Evolutionary conservation across 1,140 invertebrate species (phyloP).

Genomic region (Muscidifurax raptorellus): DNA sequence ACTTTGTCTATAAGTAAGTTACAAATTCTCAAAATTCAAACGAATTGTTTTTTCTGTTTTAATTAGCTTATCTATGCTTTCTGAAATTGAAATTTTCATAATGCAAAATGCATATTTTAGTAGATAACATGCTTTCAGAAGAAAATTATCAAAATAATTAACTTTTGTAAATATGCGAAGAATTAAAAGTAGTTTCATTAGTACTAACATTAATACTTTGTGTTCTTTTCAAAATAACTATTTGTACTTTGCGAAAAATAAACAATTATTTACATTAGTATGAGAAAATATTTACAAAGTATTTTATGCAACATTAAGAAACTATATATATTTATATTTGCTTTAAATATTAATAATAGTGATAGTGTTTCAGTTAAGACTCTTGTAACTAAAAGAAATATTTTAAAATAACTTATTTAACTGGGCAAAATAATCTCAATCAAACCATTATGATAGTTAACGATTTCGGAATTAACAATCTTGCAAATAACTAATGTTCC

Average conservation of each 20-base stretch:
- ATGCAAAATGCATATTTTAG: too few relatives aligned
- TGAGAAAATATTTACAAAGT: slow-evolving; percentile 27
- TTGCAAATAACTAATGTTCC: too few relatives aligned
- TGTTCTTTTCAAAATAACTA: slow-evolving; percentile 2
- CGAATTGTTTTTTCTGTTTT: not conserved
- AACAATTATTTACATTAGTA: slow-evolving; percentile 4
- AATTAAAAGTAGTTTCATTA: not conserved
- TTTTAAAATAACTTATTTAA: not conserved
- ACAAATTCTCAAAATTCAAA: not conserved
- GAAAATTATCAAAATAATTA: not conserved
- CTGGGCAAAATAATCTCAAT: not conserved
- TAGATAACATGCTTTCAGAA: too few relatives aligned
- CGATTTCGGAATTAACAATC: not conserved
- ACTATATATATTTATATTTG: not conserved
- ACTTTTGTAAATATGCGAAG: not conserved
- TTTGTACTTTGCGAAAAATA: not conserved
- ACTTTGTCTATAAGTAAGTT: not conserved
- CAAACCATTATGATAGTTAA: not conserved
- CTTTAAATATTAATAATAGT: not conserved
- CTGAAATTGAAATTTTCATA: too few relatives aligned
- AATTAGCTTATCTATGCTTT: too few relatives aligned
- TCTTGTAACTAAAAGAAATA: too few relatives aligned
- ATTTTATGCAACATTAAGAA: not conserved
- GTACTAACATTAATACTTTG: not conserved
- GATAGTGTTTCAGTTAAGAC: not conserved